Evolutionary conservation across 2,888 invertebrate genomes (phyloP), one percentile per base, ranked within the genome.

Genomic region (Zaprionus obscuricornis): DNA sequence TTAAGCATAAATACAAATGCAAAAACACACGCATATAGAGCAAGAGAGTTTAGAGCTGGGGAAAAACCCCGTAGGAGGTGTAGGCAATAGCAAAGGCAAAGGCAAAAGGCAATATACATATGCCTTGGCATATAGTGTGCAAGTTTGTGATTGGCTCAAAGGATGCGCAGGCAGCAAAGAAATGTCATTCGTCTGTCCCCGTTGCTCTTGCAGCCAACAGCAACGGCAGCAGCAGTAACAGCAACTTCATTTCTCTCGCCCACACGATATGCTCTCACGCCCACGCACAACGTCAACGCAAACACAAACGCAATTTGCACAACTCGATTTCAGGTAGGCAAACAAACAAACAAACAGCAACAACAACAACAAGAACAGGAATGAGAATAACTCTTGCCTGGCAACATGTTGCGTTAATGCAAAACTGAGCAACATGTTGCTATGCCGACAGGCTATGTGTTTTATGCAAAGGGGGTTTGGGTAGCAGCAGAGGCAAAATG

Each of bases 371-470:
- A 68, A 69, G 42, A 43, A 42, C 27, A 27, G 24, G 36, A 31
- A 34, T 33, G 58, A 24, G 16, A 39, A 22, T 33, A 33, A 8
- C 6, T 6, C 10, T 20, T 42, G 29, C 11, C 26, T 29, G 39
- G 55, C 76, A 75, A 71, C 76, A 75, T 71, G 62, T 56, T 59
- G 54, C 57, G 29, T 11, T 17, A 24, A 16, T 16, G 49, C 29
- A 10, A n/a, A n/a, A n/a, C n/a, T 20, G 11, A 7, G 56, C 54
- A 55, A 59, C 64, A 69, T 69, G 69, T 63, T 63, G 69, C 37
- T 7, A 17, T 8, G 29, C n/a, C 7, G 11, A 13, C 14, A 22
- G 26, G 16, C 13, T 7, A 22, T 4, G 14, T 11, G 11, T 24
- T 2, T 27, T 31, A 29, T 18, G 24, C 29, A 16, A 6, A 31